Evolutionary conservation across 2,113 vertebrate species (phyloP), one percentile per base, ranked within the genome.

Genomic region (Nerophis ophidion): DNA sequence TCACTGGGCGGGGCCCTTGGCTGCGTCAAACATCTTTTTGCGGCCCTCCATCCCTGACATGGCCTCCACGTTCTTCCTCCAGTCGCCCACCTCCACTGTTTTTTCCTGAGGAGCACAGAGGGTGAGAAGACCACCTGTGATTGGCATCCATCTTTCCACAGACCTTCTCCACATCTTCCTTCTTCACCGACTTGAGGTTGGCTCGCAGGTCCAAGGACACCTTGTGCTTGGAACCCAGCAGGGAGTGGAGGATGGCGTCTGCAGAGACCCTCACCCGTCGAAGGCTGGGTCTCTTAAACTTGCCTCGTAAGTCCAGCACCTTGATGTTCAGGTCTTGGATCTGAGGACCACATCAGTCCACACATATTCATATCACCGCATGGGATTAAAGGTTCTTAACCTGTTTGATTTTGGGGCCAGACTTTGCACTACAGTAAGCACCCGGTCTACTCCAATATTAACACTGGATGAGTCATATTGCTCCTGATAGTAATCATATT

Each of bases 41-140:
- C 96, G 84, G 9, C 96, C 96, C 68, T 99, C 95, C 96, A 99
- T 99, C 16, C 84, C 84, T 1, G 84, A 84, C 84, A 81, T 86
- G 72, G 84, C 96, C 53, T 99, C 95, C 92, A 99, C 97, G 7
- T 99, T 98, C 89, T 99, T 99, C 82, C 97, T 93, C 97, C 97
- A 99, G 81, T 99, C 95, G 0, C 93, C 76, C 74, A 86, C 76
- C 60, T 86, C 84, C 53, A 47, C 84, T 1, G 84, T 86, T 51
- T 86, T 86, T 57, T 86, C 84, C 84, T 86, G 74, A 13, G 40
- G 2, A 34, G 14, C 7, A 51, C 16, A 17, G 12, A 49, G 48
- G 16, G 48, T 49, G 15, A 33, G n/a, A 40, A 40, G 38, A 40
- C 38, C 38, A 40, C 38, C 38, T 40, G 10, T 11, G 40, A 44